Conservation (phyloP, 2,888 invertebrate genomes). For the Drosophila yooni region DNA sequence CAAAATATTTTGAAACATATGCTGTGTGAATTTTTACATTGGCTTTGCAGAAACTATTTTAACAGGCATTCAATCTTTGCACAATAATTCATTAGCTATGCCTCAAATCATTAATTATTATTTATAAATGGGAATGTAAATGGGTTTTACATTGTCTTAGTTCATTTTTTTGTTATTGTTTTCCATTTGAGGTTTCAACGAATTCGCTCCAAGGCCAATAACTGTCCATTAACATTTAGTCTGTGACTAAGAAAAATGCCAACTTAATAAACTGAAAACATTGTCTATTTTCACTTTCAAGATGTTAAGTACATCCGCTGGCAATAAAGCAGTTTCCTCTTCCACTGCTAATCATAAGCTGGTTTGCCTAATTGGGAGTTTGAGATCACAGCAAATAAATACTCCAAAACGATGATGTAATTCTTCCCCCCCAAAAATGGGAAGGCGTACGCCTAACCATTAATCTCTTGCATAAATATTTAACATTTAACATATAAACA, state of each 20-base stretch:
- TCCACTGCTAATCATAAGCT: conserved; percentile 45
- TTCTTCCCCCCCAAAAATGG: conserved; percentile 26
- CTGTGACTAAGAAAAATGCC: not conserved
- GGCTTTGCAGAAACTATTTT: conserved; percentile 12
- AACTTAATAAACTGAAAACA: conserved; percentile 11
- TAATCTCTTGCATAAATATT: conserved; percentile 79
- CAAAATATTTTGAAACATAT: not conserved
- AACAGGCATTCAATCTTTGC: conserved; percentile 11
- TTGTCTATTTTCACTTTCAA: conserved; percentile 35
- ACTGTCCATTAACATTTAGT: conserved; percentile 12
- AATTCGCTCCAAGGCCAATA: conserved; percentile 28
- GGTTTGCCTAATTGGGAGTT: conserved; percentile 64
- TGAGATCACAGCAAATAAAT: conserved; percentile 31
- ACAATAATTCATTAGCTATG: conserved; percentile 22
- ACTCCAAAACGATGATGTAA: conserved; percentile 38
- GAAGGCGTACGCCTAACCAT: conserved; percentile 75
- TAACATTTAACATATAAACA: conserved; percentile 59
- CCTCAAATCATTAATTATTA: conserved; percentile 45
- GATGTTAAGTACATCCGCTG: conserved; percentile 53
- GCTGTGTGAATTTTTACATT: conserved; percentile 4
- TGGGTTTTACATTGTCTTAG: conserved; percentile 17
- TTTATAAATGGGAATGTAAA: conserved; percentile 34
- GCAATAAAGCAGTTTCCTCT: conserved; percentile 49
- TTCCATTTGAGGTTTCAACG: not conserved
- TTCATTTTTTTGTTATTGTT: conserved; percentile 16